These are phyloP conservation scores for Machaerirhynchus nigripectus DNA, from an alignment of 2,113 vertebrate genomes.

Conservation along the genomic window DNA sequence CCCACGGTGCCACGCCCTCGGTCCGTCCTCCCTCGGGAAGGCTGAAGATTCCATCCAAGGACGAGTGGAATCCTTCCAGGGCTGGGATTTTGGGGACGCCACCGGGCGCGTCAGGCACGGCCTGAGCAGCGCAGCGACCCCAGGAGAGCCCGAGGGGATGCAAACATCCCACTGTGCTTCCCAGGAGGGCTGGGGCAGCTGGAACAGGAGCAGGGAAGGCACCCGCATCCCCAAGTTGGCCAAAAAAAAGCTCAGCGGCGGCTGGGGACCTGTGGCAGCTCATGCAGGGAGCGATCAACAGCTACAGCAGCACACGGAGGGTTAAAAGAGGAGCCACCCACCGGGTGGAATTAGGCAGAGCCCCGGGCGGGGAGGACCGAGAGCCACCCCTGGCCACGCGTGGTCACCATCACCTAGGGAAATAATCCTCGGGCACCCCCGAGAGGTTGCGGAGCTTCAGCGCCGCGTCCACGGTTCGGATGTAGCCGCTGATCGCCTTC, in stretches of 20 bases:
- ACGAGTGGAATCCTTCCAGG: neutral
- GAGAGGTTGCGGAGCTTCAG: conserved; percentile 85
- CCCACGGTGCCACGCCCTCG: fast-evolving
- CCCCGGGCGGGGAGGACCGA: neutral
- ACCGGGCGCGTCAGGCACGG: fast-evolving
- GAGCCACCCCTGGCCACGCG: neutral
- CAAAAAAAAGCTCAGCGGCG: neutral
- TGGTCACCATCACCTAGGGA: conserved; percentile 84
- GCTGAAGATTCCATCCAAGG: neutral
- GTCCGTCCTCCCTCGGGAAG: neutral
- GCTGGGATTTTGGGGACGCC: neutral
- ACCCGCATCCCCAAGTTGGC: neutral
- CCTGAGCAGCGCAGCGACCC: fast-evolving
- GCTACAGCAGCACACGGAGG: conserved; percentile 27
- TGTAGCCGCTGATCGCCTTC: conserved; percentile 80
- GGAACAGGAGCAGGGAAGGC: neutral
- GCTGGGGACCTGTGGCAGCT: neutral
- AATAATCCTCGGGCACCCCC: conserved; percentile 89
- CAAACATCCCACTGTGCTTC: neutral
- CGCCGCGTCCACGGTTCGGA: conserved; percentile 84
- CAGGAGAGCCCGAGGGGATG: neutral
- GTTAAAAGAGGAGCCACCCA: conserved; percentile 41
- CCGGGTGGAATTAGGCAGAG: conserved; percentile 61
- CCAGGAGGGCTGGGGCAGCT: neutral
- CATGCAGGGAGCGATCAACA: conserved; percentile 62